Evolutionary conservation across 1,140 invertebrate species (phyloP).

Genomic region (Macrosteles quadrilineatus): DNA sequence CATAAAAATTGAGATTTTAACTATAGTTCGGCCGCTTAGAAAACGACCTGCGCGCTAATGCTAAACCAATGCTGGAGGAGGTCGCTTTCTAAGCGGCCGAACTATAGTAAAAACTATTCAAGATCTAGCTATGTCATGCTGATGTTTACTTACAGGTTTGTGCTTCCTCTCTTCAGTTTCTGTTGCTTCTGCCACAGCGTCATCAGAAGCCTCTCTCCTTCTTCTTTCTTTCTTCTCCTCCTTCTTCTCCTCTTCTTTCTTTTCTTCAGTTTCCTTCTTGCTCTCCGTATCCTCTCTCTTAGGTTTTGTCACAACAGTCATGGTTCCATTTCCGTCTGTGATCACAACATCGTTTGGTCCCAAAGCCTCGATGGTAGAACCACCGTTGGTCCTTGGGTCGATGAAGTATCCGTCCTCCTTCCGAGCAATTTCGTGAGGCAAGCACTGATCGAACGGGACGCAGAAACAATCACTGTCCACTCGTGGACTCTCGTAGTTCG

Average conservation of each 20-base stretch:
- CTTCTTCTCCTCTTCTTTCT: slow-evolving; percentile 38
- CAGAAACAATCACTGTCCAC: slow-evolving; percentile 64
- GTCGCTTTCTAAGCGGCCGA: no score
- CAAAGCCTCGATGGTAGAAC: slow-evolving; percentile 68
- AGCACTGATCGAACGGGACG: slow-evolving; percentile 79
- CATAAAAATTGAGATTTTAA: no score
- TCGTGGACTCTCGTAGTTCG: slow-evolving; percentile 51
- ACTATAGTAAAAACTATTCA: no score
- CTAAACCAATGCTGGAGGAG: no score
- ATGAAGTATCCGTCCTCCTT: slow-evolving; percentile 72
- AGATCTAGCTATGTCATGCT: no score
- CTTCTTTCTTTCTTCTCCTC: slow-evolving; percentile 43
- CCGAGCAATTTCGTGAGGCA: slow-evolving; percentile 72
- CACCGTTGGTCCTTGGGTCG: slow-evolving; percentile 45
- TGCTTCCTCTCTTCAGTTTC: slow-evolving; percentile 35
- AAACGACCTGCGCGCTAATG: no score
- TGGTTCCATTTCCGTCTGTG: slow-evolving; percentile 58
- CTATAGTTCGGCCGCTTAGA: no score
- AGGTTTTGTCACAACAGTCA: slow-evolving; percentile 50
- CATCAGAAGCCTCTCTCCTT: slow-evolving; percentile 36
- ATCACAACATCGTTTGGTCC: slow-evolving; percentile 63
- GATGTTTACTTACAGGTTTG: slow-evolving; percentile 39
- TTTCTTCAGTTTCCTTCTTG: slow-evolving; percentile 47
- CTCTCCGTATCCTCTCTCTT: slow-evolving; percentile 42
- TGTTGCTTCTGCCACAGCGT: slow-evolving; percentile 22